A percentile compares a stretch with the other conserved stretches of the same genome.
Conservation (phyloP, 2,888 invertebrate species). For the Agonopterix alstromeriana region DNA sequence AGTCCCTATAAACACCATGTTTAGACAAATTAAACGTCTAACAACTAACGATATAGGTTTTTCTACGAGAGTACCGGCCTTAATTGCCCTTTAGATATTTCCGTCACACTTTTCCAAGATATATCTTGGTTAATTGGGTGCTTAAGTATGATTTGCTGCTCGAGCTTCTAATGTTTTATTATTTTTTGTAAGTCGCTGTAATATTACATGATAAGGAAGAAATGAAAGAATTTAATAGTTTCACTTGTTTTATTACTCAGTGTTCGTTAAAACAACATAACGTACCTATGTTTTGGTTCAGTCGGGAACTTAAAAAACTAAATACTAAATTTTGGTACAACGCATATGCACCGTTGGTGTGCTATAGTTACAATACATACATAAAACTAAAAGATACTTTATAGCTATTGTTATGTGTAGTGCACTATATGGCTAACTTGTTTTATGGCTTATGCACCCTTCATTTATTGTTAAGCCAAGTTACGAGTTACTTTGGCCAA, state of each 20-base stretch:
- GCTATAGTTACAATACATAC: conserved; percentile 22
- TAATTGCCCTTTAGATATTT: conserved; percentile 47
- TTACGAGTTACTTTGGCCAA: neutral
- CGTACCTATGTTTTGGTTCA: conserved; percentile 72
- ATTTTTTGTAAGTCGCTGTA: no score
- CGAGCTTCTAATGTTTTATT: neutral
- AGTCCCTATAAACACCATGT: conserved; percentile 9
- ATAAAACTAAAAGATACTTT: conserved; percentile 20
- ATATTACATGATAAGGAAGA: conserved; percentile 1
- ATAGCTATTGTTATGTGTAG: conserved; percentile 13
- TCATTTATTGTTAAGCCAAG: conserved; percentile 28
- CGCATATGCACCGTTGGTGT: conserved; percentile 37
- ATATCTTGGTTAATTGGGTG: conserved; percentile 45
- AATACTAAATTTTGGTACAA: conserved; percentile 67
- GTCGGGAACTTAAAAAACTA: conserved; percentile 74
- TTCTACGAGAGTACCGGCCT: conserved; percentile 25
- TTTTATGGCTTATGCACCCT: conserved; percentile 52
- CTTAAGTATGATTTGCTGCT: conserved; percentile 21
- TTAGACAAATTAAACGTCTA: conserved; percentile 4
- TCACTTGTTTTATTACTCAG: conserved; percentile 57
- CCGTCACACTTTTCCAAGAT: conserved; percentile 34
- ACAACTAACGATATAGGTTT: conserved; percentile 16
- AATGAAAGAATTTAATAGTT: conserved; percentile 27
- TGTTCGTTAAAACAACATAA: conserved; percentile 65
- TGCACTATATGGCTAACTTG: conserved; percentile 46